These are phyloP conservation scores for Malurus melanocephalus DNA, from an alignment of 2,113 vertebrate genomes.

Conservation along the genomic window DNA sequence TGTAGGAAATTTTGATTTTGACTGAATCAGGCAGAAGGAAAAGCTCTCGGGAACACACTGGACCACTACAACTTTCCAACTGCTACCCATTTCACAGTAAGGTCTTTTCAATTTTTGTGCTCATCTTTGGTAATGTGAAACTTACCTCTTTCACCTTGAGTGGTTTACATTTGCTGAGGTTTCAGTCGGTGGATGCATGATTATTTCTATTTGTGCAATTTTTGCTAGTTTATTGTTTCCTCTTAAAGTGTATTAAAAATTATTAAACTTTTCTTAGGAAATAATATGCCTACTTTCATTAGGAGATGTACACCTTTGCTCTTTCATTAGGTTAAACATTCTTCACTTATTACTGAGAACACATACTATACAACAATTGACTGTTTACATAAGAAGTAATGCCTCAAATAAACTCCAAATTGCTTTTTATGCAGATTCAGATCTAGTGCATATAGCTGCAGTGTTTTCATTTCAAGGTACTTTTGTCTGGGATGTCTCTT, in stretches of 20 bases:
- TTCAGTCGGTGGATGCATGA: neutral
- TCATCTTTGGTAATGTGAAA: neutral
- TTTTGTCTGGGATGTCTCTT: neutral
- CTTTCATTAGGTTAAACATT: neutral
- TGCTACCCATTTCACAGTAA: neutral
- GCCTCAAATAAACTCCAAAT: neutral
- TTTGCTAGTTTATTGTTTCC: neutral
- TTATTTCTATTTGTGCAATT: neutral
- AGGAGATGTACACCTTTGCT: neutral
- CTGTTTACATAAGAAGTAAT: neutral
- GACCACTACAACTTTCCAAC: neutral
- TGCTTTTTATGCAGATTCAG: neutral
- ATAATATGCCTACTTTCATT: neutral
- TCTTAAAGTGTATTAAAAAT: neutral
- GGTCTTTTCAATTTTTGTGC: neutral
- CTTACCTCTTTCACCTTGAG: neutral
- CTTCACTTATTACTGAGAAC: neutral
- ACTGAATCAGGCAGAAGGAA: neutral
- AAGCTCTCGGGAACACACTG: neutral
- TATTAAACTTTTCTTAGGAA: neutral
- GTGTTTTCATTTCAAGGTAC: neutral
- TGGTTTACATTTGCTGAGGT: neutral
- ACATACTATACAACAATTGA: neutral
- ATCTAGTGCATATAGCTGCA: neutral
- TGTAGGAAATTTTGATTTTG: neutral